These are phyloP conservation scores for Sebastes miniatus DNA, from an alignment of 2,797 vertebrate species.

Conservation along the genomic window DNA sequence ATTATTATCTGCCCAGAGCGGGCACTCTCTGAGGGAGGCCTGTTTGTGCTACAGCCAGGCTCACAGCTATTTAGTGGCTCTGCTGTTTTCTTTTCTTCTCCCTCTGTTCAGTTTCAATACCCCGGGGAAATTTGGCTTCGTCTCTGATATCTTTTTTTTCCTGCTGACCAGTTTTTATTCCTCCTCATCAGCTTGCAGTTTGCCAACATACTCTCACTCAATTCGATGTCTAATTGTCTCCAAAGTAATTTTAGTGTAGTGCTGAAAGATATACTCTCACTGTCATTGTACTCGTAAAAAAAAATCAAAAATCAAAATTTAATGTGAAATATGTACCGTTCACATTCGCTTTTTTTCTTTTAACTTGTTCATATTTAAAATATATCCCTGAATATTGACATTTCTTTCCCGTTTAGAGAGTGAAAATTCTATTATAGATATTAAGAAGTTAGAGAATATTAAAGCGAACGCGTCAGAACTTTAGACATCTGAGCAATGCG, in stretches of 20 bases:
- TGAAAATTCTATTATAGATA: neutral
- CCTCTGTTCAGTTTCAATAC: constrained; percentile 72
- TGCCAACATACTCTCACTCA: constrained; percentile 61
- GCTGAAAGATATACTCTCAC: constrained; percentile 16
- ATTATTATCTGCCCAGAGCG: constrained; percentile 64
- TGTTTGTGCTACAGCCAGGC: constrained; percentile 71
- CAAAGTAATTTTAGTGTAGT: constrained; percentile 28
- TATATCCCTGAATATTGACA: neutral
- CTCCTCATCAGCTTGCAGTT: constrained; percentile 48
- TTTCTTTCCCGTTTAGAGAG: neutral
- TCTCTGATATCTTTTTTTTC: constrained; percentile 70
- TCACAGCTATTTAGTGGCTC: constrained; percentile 74
- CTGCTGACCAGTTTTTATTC: constrained; percentile 73
- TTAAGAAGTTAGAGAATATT: constrained; percentile 29
- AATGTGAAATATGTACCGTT: neutral
- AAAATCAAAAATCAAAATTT: neutral
- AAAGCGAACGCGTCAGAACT: constrained; percentile 36
- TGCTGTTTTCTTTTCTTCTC: constrained; percentile 68
- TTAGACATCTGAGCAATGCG: constrained; percentile 50
- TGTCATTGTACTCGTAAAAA: neutral
- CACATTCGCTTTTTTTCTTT: neutral
- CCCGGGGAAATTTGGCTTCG: constrained; percentile 77
- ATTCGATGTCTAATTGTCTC: constrained; percentile 61
- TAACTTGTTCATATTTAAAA: neutral
- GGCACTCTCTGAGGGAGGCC: constrained; percentile 57